Conservation (phyloP, 2,113 vertebrate species). For the Grammomys surdaster region DNA sequence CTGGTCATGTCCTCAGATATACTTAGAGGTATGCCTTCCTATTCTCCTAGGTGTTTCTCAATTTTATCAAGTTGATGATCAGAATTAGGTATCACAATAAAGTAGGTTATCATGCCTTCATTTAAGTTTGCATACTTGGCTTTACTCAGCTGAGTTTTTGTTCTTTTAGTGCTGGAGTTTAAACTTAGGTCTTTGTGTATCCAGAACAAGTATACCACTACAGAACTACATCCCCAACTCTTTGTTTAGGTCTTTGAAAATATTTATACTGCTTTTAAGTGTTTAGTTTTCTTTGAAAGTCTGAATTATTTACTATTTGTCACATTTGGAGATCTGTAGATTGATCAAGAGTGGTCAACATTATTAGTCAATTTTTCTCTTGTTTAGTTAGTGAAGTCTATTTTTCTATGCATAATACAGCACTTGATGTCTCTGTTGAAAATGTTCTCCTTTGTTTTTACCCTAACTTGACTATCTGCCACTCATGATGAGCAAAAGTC, state of each 20-base stretch:
- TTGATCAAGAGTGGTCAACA: background rate
- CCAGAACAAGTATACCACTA: background rate
- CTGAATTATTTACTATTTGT: background rate
- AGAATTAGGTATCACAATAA: background rate
- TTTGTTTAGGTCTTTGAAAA: constrained; percentile 11
- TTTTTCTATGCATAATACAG: background rate
- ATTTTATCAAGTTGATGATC: background rate
- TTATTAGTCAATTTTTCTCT: constrained; percentile 1
- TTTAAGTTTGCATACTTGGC: background rate
- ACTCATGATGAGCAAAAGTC: background rate
- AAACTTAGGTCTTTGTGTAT: background rate
- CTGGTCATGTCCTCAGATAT: background rate
- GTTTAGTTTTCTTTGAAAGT: constrained; percentile 5
- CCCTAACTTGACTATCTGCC: background rate
- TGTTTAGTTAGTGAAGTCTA: constrained; percentile 2
- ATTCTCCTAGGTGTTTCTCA: background rate
- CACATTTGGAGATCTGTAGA: background rate
- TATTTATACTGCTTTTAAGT: background rate
- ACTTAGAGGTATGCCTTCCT: background rate
- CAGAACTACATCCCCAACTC: background rate
- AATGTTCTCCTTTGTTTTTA: constrained; percentile 18
- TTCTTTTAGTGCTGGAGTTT: background rate
- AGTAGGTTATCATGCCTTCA: background rate
- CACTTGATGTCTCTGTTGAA: background rate
- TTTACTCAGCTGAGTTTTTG: background rate